Conservation (phyloP, 2,797 vertebrate species). For the Pampus argenteus region DNA sequence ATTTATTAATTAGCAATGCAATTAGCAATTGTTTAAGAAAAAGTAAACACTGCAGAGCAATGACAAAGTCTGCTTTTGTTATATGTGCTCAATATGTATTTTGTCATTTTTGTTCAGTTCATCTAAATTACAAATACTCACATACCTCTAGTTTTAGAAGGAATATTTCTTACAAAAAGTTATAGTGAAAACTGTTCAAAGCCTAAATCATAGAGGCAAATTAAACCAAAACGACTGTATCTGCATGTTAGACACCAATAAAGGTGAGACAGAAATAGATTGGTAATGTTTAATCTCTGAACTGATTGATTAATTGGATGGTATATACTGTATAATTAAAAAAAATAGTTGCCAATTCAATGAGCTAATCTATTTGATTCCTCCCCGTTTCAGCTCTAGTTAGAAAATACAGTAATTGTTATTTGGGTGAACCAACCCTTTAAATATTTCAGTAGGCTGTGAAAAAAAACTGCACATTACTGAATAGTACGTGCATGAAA, state of each 20-base stretch:
- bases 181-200: background rate
- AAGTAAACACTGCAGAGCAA: too few species aligned
- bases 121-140: too few species aligned
- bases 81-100: too few species aligned
- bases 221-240: background rate
- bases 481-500: slow-evolving; percentile 29
- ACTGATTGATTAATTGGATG: too few species aligned
- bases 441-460: background rate
- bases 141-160: background rate
- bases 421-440: background rate
- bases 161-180: background rate
- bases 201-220: background rate
- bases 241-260: background rate
- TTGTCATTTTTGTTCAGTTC: too few species aligned
- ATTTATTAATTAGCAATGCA: too few species aligned
- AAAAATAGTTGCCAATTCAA: too few species aligned
- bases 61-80: too few species aligned
- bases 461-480: slow-evolving; percentile 13
- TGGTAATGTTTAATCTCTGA: too few species aligned
- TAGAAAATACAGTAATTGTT: background rate
- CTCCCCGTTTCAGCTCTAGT: background rate
- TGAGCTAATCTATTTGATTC: too few species aligned
- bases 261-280: background rate
- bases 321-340: too few species aligned
- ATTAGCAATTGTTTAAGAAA: too few species aligned